A percentile compares a stretch with the other conserved stretches of the same genome.
Conservation (phyloP, 2,888 invertebrate species). For the Dolichopus griseipennis region DNA sequence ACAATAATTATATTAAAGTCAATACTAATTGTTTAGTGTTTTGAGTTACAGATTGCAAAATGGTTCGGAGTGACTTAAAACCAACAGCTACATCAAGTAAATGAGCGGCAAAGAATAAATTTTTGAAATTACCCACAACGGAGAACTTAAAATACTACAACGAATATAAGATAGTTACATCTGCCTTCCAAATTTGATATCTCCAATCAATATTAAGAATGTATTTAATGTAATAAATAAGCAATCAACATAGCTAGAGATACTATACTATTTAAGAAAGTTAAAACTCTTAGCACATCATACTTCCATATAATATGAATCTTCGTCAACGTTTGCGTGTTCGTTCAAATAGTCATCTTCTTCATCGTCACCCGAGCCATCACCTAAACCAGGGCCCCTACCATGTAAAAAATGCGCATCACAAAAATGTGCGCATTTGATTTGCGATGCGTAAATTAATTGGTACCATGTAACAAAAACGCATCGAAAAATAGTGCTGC, state of each 20-base stretch:
- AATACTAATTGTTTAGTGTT: conserved; percentile 97
- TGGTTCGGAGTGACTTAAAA: conserved; percentile 94
- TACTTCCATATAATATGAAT: conserved; percentile 88
- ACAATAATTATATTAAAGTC: conserved; percentile 94
- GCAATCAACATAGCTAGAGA: conserved; percentile 94
- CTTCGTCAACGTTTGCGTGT: conserved; percentile 82
- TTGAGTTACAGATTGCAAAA: conserved; percentile 98
- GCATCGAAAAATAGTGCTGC: too few species aligned
- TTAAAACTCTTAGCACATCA: conserved; percentile 83
- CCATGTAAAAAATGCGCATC: too few species aligned
- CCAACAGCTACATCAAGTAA: conserved; percentile 96
- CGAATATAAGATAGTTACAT: conserved; percentile 95
- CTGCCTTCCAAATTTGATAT: conserved; percentile 97
- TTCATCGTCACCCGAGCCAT: conserved; percentile 50
- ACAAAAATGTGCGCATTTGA: too few species aligned
- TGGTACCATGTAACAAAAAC: too few species aligned
- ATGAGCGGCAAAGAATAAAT: conserved; percentile 99
- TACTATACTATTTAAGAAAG: conserved; percentile 74
- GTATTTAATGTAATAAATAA: conserved; percentile 81
- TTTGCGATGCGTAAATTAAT: too few species aligned
- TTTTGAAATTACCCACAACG: conserved; percentile 93
- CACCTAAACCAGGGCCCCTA: conserved; percentile 46
- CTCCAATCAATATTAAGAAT: conserved; percentile 91
- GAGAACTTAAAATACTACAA: conserved; percentile 96
- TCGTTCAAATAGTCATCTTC: conserved; percentile 69